A percentile compares a stretch with the other conserved stretches of the same genome.
Evolutionary conservation across 2,113 vertebrate genomes (phyloP).

Genomic region (Malurus elegans): DNA sequence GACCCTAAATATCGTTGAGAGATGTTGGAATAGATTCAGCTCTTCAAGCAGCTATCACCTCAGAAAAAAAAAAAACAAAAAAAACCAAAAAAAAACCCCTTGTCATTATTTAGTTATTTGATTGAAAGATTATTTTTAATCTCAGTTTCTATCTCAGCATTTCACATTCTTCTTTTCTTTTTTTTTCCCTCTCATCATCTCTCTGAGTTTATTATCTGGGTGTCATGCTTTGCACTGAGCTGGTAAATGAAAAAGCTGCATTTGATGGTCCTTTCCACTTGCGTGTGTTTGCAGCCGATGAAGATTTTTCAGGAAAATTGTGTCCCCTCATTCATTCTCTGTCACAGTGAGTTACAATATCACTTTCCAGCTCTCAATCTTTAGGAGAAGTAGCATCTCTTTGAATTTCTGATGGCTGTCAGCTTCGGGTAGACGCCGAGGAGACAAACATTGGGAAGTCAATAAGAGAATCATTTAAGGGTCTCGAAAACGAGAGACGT

Average conservation of each 20-base stretch:
- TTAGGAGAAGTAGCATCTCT: neutral
- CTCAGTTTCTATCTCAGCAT: neutral
- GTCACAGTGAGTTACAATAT: neutral
- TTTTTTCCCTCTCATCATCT: neutral
- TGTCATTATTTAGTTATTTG: neutral
- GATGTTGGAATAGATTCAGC: neutral
- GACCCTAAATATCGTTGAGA: neutral
- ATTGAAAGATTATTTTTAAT: neutral
- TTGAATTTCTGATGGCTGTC: conserved; percentile 38
- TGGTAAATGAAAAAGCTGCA: neutral
- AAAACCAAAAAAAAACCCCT: neutral
- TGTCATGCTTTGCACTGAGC: neutral
- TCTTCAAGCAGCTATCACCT: neutral
- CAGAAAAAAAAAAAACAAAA: neutral
- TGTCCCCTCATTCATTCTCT: neutral
- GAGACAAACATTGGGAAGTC: conserved; percentile 6
- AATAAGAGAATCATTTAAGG: conserved; percentile 6
- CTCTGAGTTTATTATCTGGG: neutral
- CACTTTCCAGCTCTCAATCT: neutral
- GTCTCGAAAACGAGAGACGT: neutral
- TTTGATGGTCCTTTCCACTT: neutral
- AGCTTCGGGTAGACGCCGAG: neutral
- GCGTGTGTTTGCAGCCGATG: neutral
- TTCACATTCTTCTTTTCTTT: neutral
- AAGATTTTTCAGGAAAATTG: neutral